phyloP scores from a whole-genome alignment of 2,888 invertebrate species.

The Xestia c-nigrum region DNA sequence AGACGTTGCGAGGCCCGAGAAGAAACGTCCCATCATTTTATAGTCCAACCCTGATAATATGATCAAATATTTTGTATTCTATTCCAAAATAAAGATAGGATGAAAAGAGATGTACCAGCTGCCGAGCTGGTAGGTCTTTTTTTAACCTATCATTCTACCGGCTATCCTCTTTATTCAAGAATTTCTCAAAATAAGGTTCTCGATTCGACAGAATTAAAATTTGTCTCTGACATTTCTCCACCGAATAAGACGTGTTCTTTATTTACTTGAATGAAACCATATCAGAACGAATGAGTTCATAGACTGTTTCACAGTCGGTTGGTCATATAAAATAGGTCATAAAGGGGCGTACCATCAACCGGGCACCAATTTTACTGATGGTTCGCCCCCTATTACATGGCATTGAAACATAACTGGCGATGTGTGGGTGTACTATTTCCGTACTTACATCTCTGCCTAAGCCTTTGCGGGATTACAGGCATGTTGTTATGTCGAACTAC shows the following conservation, averaged over 20 bases:
- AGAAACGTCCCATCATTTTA: constrained; percentile 97
- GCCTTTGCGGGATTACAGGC: neutral
- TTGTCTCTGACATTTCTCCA: neutral
- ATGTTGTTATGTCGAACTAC: neutral
- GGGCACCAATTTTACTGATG: neutral
- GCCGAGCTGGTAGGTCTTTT: neutral
- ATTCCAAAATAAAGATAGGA: neutral
- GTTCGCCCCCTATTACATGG: neutral
- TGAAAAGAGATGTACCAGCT: no score
- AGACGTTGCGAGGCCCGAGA: constrained; percentile 96
- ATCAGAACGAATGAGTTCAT: neutral
- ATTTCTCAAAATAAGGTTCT: neutral
- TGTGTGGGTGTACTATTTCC: neutral
- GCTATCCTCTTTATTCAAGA: neutral
- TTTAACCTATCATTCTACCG: neutral
- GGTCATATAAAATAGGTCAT: neutral
- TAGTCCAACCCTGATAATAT: constrained; percentile 87
- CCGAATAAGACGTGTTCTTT: no score
- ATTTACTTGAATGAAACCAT: neutral
- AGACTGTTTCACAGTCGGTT: neutral
- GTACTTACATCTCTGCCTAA: neutral
- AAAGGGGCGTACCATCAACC: neutral
- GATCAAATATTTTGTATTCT: neutral
- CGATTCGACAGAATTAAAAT: neutral
- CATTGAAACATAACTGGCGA: neutral